phyloP scores from a whole-genome alignment of 2,113 vertebrate genomes.

The Myrmecophaga tridactyla region DNA sequence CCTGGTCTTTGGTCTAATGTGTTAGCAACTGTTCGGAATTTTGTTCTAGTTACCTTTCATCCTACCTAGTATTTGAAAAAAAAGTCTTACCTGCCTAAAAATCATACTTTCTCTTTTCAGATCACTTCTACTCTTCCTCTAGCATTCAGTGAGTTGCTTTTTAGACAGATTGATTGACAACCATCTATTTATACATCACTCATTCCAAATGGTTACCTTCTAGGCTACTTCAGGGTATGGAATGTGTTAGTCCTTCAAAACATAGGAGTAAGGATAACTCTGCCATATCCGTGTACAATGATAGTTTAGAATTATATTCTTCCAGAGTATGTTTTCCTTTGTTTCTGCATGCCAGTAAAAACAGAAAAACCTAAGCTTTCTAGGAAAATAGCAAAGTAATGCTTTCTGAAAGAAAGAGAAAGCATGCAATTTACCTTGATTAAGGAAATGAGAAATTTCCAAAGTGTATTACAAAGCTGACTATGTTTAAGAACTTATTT shows the following conservation, averaged over 20 bases:
- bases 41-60: background rate
- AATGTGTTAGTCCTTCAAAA: background rate
- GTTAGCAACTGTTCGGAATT: background rate
- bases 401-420: no score
- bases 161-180: background rate
- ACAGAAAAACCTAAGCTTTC: background rate
- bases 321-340: background rate
- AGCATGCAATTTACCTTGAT: no score
- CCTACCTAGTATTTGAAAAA: background rate
- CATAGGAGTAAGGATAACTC: background rate
- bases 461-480: background rate
- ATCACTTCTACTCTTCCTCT: background rate
- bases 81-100: background rate
- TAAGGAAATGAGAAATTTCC: background rate
- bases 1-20: background rate
- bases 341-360: background rate
- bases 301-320: background rate
- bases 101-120: background rate
- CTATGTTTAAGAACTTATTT: background rate
- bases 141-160: slow-evolving; percentile 26
- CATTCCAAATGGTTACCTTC: slow-evolving; percentile 20
- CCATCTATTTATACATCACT: background rate
- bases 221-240: background rate
- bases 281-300: background rate
- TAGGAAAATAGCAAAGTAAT: background rate